Base-by-base conservation (phyloP, 2,888 invertebrate genomes). In the Pseudococcus jackbeardsleyi region DNA sequence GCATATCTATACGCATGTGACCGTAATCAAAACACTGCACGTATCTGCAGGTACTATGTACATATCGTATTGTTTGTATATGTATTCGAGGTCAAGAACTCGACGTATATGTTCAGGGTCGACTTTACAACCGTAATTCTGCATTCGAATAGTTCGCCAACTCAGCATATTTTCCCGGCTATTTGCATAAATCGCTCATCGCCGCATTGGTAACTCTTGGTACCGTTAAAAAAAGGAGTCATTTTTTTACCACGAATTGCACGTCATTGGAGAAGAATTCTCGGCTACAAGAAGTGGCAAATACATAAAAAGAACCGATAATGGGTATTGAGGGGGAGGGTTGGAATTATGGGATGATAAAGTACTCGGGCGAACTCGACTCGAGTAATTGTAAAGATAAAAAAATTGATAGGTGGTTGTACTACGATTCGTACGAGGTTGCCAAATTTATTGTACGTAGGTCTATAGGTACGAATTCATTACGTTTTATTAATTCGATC, bases 11-110 rank as follows among this genome's bases (percentile, higher is more conserved):
- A 72, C 68, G 68, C 68, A 72, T 72, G 33, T 72, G 68, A 26
- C 68, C 68, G 68, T 72, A 72, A 72, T 72, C 68, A 72, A 72
- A 72, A 72, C 68, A 72, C 26, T 72, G 26, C 68, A 72, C 33
- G 68, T 72, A 72, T 72, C 68, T 72, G 68, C 68, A 33, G 33
- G 22, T 33, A 12, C 33, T 17, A 17, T 17, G 5, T 54, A 54
- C 54, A 19, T 59, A 59, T 59, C 59, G 68, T 33, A 22, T 8
- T 8, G 26, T 33, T 33, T 33, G 26, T 33, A 33, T 33, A 33
- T 33, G 26, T 64, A 33, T 72, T 72, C 68, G 68, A 72, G 68
- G 68, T 72, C 68, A 72, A 72, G 68, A 72, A 72, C 68, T 72
- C 68, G 68, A 59, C 19, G 59, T 59, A 15, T 59, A 59, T 19